phyloP scores from a whole-genome alignment of 2,113 vertebrate genomes.

The Corythornis madagascariensis region DNA sequence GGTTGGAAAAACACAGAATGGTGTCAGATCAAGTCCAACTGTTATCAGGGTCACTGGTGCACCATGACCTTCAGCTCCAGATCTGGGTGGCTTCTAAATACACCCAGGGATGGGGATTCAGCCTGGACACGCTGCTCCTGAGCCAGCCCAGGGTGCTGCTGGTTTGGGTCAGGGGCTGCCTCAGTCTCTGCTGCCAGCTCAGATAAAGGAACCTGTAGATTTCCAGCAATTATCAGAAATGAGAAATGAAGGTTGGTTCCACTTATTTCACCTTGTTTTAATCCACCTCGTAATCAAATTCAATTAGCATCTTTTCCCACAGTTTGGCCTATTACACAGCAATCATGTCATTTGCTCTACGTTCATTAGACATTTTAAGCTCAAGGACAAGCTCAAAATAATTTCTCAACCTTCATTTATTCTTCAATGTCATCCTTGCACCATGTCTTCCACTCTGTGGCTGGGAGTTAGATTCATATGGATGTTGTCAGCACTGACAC shows the following conservation, averaged over 20 bases:
- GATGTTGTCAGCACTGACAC: not conserved
- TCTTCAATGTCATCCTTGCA: not conserved
- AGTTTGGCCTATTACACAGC: not conserved
- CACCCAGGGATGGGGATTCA: no score
- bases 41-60: no score
- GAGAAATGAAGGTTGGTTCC: not conserved
- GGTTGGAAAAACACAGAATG: no score
- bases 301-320: not conserved
- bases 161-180: not conserved
- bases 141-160: no score
- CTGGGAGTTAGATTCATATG: not conserved
- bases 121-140: no score
- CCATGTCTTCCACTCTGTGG: not conserved
- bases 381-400: conserved; percentile 6
- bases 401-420: not conserved
- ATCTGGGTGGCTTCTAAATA: no score
- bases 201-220: not conserved
- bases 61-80: no score
- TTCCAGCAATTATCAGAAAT: not conserved
- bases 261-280: not conserved
- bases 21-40: no score
- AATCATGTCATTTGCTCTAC: not conserved
- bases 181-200: not conserved
- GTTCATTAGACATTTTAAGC: not conserved
- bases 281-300: not conserved